Evolutionary conservation across 30 jellyfish, hydroid and myxozoan species (phyloP), one percentile per base, ranked within the genome.

Genomic region (Cassiopea andromeda): DNA sequence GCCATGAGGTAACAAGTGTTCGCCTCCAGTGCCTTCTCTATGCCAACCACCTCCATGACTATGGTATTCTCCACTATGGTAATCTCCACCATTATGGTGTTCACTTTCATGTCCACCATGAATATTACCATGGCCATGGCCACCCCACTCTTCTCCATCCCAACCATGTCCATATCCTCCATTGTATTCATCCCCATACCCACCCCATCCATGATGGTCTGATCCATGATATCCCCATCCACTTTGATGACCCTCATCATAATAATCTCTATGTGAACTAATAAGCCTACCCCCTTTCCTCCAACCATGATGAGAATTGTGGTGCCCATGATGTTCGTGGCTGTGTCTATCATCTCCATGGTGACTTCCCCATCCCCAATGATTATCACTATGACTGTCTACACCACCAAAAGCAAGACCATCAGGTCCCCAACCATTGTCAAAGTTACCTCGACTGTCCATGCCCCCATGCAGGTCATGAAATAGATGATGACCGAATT

Each of bases 341-440:
- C 74, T 81, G 44, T 85, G 88, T 10, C 76, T 75, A 48, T 49
- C 79, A 48, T 78, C 90, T 27, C 90, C 90, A 75, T 82, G 86
- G 27, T 82, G 89, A 12, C 76, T 74, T 15, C 69, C 87, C 82
- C 87, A 77, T 6, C 64, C 91, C 91, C 91, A 83, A 70, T 77
- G 81, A 50, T 59, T 86, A 78, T 69, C 90, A 19, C 90, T 86
- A 78, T 87, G 80, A 48, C 60, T 47, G 2, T 54, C 90, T 38
- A 66, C 19, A 6, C 69, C 86, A 10, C 90, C 94, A 18, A 87
- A 77, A 1, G 90, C 94, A 27, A 87, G 67, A 10, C 94, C 94
- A 78, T 87, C 94, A 19, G 82, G 48, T 44, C 94, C 94, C 94
- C 94, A 87, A 46, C 94, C 94, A 49, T 87, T 87, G 72, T 87